These are phyloP conservation scores for Hetaerina americana DNA, from an alignment of 1,140 invertebrate genomes.

Conservation along the genomic window DNA sequence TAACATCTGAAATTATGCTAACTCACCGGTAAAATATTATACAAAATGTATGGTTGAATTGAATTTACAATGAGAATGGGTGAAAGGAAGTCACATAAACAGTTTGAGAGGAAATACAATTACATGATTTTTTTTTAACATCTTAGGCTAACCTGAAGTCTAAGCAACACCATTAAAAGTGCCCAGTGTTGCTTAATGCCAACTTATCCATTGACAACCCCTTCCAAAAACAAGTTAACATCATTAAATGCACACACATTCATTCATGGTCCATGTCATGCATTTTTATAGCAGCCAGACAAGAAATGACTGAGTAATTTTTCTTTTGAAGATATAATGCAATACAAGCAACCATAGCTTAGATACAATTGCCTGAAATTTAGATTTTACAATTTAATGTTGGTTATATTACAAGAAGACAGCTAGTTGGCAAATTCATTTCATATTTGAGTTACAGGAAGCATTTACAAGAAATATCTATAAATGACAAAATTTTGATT, in stretches of 20 bases:
- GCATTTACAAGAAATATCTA: conserved; percentile 4
- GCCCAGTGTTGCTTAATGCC: background rate
- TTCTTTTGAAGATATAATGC: background rate
- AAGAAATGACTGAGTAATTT: background rate
- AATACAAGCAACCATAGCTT: background rate
- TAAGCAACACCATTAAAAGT: background rate
- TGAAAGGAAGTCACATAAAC: background rate
- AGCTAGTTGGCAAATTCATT: conserved; percentile 5
- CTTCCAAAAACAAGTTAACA: background rate
- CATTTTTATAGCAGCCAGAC: background rate
- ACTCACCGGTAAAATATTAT: background rate
- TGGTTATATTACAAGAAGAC: conserved; percentile 4
- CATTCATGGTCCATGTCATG: background rate
- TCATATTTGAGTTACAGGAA: background rate
- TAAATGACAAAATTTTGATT: conserved; percentile 5
- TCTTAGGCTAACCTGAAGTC: background rate
- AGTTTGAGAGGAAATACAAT: background rate
- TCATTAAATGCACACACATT: background rate
- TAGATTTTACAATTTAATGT: conserved; percentile 1
- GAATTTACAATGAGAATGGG: background rate
- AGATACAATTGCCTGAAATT: background rate
- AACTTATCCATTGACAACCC: background rate
- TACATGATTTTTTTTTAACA: background rate
- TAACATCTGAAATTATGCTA: background rate
- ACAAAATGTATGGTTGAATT: background rate